Evolutionary conservation across 2,113 vertebrate species (phyloP).

Genomic region (Salminus brasiliensis): DNA sequence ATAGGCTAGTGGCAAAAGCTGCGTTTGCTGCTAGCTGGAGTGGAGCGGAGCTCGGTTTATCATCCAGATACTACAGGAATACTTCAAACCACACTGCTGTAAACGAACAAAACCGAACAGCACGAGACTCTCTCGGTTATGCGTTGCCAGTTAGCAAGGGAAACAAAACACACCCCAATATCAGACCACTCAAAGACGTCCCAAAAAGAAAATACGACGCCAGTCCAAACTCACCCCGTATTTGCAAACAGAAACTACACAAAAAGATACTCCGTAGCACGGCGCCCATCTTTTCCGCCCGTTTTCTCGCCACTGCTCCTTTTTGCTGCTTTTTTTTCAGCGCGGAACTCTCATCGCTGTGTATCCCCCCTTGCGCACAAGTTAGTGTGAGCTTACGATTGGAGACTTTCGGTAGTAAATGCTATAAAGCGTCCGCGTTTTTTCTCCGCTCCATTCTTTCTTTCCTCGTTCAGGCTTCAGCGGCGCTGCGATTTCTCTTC

Average conservation of each 20-base stretch:
- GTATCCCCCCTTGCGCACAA: slow-evolving; percentile 43
- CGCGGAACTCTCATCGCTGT: slow-evolving; percentile 66
- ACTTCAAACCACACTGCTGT: not conserved
- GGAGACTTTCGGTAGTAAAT: not conserved
- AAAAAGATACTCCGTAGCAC: slow-evolving; percentile 86
- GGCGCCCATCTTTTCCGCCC: slow-evolving; percentile 84
- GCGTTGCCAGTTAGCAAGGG: not conserved
- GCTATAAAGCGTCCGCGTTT: slow-evolving; percentile 28
- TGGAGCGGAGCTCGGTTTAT: not conserved
- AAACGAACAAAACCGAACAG: not conserved
- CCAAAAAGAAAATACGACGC: not conserved
- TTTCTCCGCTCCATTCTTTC: slow-evolving; percentile 61
- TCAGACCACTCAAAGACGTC: not conserved
- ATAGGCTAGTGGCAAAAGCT: not conserved
- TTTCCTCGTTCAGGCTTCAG: slow-evolving; percentile 34
- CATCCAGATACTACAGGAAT: not conserved
- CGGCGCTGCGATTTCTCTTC: slow-evolving; percentile 54
- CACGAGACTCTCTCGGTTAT: too few relatives aligned
- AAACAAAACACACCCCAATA: not conserved
- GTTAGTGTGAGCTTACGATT: not conserved
- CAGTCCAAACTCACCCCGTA: slow-evolving; percentile 81
- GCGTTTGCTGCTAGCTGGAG: not conserved
- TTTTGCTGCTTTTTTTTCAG: slow-evolving; percentile 56
- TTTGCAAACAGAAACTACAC: slow-evolving; percentile 84
- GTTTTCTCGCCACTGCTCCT: slow-evolving; percentile 61